Evolutionary conservation across 2,888 invertebrate genomes (phyloP), one percentile per base, ranked within the genome.

Genomic region (Cerceris ruficornis): DNA sequence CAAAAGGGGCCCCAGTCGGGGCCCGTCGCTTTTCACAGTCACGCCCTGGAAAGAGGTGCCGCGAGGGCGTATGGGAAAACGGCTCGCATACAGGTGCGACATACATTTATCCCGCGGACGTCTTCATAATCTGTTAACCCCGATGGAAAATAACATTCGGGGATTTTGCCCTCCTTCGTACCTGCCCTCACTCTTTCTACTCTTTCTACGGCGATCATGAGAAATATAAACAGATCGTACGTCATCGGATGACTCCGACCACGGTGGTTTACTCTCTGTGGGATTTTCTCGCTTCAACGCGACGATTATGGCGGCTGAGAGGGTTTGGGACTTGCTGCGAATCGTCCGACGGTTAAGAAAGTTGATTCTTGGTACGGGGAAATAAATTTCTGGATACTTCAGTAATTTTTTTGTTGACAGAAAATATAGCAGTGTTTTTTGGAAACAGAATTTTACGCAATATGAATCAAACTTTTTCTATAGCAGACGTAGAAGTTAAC

Each of bases 1-100:
- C 72, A 42, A 80, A 72, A 66, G 62, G 55, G n/a, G n/a, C n/a
- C 70, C 73, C 89, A 90, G 91, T 91, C 90, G 90, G 88, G 88
- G 87, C 55, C 86, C 84, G 87, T 91, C 88, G 91, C 91, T 91
- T 92, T 91, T 89, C 88, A 89, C 77, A 91, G 91, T 92, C 92
- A 92, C 91, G 91, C 91, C 91, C 90, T 88, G 86, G 72, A 85
- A 82, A 76, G 65, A 68, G 73, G 74, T 69, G 75, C 68, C 60
- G 77, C 77, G 85, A 82, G 84, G 80, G 84, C 80, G 86, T 87
- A 87, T 86, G 89, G 88, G 88, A 89, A 90, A 89, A 88, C 86
- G 84, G 75, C 67, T 79, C 80, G 83, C 71, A 83, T 85, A 88
- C 91, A 91, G 91, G 92, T 91, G 91, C 87, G 88, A 88, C 87